A percentile compares a stretch with the other conserved stretches of the same genome.
phyloP scores from a whole-genome alignment of 2,113 vertebrate genomes.

The Peromyscus maniculatus region DNA sequence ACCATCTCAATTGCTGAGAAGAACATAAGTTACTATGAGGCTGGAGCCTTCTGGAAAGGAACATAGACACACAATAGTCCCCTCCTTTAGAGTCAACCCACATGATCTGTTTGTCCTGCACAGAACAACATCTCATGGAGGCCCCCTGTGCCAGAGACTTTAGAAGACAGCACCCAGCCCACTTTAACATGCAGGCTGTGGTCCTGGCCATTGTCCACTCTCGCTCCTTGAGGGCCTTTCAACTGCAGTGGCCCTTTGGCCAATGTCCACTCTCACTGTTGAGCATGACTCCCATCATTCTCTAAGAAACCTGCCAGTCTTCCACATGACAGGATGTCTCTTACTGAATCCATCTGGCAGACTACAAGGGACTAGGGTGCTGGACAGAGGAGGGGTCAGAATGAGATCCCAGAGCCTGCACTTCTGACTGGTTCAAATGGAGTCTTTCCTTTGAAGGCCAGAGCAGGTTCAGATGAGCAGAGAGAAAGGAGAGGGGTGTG shows the following conservation, averaged over 20 bases:
- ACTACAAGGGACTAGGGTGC: neutral
- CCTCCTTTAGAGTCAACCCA: no score
- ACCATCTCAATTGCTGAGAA: no score
- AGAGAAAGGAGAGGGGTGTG: neutral
- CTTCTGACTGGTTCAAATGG: no score
- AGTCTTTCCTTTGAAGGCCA: neutral
- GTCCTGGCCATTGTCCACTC: no score
- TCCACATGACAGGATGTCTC: neutral
- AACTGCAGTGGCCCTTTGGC: neutral
- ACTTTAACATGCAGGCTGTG: no score
- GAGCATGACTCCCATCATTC: neutral
- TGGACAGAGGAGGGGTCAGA: neutral
- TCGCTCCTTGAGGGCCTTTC: neutral
- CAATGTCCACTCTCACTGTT: neutral
- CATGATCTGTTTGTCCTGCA: no score
- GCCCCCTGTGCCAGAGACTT: no score
- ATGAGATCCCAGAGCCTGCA: neutral
- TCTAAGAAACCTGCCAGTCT: neutral
- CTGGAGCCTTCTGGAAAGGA: no score
- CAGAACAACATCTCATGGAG: no score
- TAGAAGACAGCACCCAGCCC: no score
- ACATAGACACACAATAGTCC: no score
- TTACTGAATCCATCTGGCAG: neutral
- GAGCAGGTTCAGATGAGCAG: neutral
- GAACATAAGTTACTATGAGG: no score